Percentiles rank a stretch among this genome's conserved stretches.
phyloP scores from a whole-genome alignment of 2,888 invertebrate species.

The Netelia fuscicornis region DNA sequence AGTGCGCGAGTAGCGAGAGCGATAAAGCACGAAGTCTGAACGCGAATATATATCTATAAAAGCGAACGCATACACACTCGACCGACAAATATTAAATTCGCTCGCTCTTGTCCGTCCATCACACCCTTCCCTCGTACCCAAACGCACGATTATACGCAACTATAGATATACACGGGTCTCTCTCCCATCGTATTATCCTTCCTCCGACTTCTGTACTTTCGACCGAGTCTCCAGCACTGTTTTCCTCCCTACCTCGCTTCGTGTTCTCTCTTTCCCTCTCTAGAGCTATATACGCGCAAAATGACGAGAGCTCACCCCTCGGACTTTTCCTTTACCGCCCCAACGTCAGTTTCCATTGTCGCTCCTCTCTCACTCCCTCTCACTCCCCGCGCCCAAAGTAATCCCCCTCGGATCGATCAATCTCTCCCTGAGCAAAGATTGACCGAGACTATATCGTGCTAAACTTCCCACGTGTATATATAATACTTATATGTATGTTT shows the following conservation, averaged over 20 bases:
- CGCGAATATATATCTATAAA: constrained; percentile 10
- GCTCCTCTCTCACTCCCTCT: background rate
- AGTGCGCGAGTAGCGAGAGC: constrained; percentile 41
- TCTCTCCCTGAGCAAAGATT: constrained; percentile 66
- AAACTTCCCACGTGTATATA: constrained; percentile 22
- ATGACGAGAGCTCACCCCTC: constrained; percentile 38
- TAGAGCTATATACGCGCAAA: constrained; percentile 15
- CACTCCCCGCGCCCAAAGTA: constrained; percentile 26
- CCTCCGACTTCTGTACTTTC: constrained; percentile 27
- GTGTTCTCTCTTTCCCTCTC: constrained; percentile 37
- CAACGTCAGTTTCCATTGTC: constrained; percentile 28
- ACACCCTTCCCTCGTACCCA: constrained; percentile 4
- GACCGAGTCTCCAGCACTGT: constrained; percentile 18
- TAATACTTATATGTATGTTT: constrained; percentile 5
- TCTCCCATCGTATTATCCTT: constrained; percentile 3
- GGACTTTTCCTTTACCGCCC: constrained; percentile 49
- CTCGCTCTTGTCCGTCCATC: constrained; percentile 29
- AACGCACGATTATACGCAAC: background rate
- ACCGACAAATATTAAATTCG: constrained; percentile 56
- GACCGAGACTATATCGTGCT: constrained; percentile 37
- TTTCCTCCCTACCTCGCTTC: constrained; percentile 24
- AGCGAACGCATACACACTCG: background rate
- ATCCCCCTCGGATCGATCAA: constrained; percentile 64
- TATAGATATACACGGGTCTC: background rate
- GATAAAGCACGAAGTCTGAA: constrained; percentile 60